Base-by-base conservation (phyloP, 1,140 invertebrate species). In the Drosophila lowei region DNA sequence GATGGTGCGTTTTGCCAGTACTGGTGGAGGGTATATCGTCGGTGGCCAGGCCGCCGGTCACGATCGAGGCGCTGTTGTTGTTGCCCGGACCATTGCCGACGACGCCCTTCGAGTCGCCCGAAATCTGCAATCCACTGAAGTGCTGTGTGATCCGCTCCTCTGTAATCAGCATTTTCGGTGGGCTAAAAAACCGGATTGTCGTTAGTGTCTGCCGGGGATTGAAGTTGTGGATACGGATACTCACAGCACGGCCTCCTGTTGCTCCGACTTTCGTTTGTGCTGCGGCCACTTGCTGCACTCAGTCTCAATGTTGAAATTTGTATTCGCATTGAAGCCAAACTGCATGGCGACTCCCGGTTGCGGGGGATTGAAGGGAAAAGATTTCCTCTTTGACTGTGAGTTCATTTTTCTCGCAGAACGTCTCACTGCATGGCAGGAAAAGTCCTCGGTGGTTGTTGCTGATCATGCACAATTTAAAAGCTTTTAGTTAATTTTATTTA, bases 141-240 rank as follows among this genome's bases (percentile, higher is more conserved):
- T 96, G 95, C 42, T 94, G 95, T 15, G 95, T 94, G 94, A 96
- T 96, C 91, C 95, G 95, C 89, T 96, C 95, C 90, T 96, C 95
- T 1, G 95, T 95, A 67, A 96, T 96, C n/a, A 95, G 92, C 77
- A 95, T 95, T 90, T 96, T 96, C n/a, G 92, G 79, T 18, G 93
- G 94, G 18, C 93, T 93, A 92, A 16, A 3, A 16, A 16, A 30
- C 1, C 2, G 1, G 3, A 16, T 5, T 11, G 49, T 48, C 25
- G 43, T 30, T 48, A 5, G 0, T 3, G 16, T 34, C 4, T 38
- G 34, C 3, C 3, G 34, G 34, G 6, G 16, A 38, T 8, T 18
- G 0, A 2, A 25, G 15, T 6, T 5, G 8, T 15, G 4, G 4
- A 5, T 8, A 9, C 30, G 13, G 21, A 13, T 25, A 56, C 75